Evolutionary conservation across 2,113 vertebrate species (phyloP).

Genomic region (Struthidea cinerea): DNA sequence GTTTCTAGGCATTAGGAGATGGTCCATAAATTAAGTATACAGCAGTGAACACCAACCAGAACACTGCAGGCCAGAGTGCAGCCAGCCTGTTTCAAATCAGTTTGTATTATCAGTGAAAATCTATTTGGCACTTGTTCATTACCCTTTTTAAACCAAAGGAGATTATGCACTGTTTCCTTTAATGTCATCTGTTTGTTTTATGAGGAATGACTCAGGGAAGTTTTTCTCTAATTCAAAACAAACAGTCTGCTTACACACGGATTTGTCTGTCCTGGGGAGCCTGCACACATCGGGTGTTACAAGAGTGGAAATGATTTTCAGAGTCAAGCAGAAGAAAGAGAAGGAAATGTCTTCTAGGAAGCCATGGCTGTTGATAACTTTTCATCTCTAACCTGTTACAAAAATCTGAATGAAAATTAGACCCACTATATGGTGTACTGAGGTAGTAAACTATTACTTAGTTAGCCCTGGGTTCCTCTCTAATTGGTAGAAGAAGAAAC

Average conservation of each 20-base stretch:
- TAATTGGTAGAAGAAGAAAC: neutral
- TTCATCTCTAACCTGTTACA: neutral
- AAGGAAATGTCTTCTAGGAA: neutral
- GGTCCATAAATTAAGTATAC: neutral
- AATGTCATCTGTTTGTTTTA: slow-evolving; percentile 45
- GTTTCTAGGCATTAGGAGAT: neutral
- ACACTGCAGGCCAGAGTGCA: neutral
- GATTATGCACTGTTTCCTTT: slow-evolving; percentile 65
- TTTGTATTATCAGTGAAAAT: slow-evolving; percentile 40
- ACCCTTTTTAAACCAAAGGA: slow-evolving; percentile 43
- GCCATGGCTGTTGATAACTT: neutral
- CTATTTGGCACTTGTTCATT: slow-evolving; percentile 40
- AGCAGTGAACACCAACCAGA: neutral
- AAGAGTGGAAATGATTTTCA: neutral
- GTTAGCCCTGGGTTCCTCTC: neutral
- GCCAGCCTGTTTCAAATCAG: slow-evolving; percentile 57
- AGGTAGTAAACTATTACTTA: neutral
- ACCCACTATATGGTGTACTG: accelerated
- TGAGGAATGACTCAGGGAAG: slow-evolving; percentile 51
- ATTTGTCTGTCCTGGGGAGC: neutral
- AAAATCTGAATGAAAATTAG: neutral
- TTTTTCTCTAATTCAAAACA: slow-evolving; percentile 58
- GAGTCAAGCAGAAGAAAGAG: neutral
- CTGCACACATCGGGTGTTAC: neutral
- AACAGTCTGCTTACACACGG: slow-evolving; percentile 1